Percentiles rank a stretch among this genome's conserved stretches.
phyloP scores from a whole-genome alignment of 2,113 vertebrate genomes.

The Tupaia tana region DNA sequence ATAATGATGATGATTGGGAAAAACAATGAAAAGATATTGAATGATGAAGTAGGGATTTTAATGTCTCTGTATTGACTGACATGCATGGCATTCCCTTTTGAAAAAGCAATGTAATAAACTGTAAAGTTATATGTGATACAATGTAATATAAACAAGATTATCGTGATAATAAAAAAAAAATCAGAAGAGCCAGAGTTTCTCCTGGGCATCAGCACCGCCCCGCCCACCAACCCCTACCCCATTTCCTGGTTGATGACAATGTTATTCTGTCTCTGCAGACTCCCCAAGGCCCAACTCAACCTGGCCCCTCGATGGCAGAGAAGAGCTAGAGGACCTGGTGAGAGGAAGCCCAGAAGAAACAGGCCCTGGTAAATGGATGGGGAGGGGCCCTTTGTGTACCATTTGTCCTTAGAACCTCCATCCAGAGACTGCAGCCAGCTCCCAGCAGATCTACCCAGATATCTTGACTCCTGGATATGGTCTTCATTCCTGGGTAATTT shows the following conservation, averaged over 20 bases:
- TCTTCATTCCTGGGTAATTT: not conserved
- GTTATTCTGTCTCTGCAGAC: conserved; percentile 48
- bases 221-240: no score
- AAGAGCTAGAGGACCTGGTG: not conserved
- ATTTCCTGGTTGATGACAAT: not conserved
- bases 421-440: no score
- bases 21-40: no score
- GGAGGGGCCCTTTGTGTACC: not conserved
- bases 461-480: accelerated
- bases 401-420: not conserved
- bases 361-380: conserved; percentile 1
- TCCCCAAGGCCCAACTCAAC: not conserved
- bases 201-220: accelerated
- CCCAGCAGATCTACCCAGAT: not conserved
- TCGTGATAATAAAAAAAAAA: no score
- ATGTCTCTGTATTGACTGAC: no score
- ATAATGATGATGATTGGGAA: no score
- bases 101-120: no score
- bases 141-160: no score
- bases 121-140: no score
- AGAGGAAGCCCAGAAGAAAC: not conserved
- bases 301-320: not conserved
- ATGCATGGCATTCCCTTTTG: no score
- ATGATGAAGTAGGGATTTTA: no score
- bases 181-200: not conserved